Base-by-base conservation (phyloP, 2,888 invertebrate species). In the Sinodicranocentrus sp. region DNA sequence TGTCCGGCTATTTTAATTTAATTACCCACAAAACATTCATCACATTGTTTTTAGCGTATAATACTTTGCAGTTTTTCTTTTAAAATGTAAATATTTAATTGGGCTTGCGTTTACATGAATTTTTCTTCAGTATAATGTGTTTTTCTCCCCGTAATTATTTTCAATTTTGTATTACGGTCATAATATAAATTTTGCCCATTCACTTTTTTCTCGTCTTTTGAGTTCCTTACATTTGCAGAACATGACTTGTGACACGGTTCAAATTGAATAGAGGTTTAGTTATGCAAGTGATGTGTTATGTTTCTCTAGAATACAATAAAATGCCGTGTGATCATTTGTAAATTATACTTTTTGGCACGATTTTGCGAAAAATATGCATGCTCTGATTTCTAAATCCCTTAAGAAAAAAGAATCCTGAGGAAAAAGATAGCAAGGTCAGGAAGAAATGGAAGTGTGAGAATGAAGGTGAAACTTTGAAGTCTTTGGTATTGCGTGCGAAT, bases 391-490 rank as follows among this genome's bases (percentile, higher is more conserved):
- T 23, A 44, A 44, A 28, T 75, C 33, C 57, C 75, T 65, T 21
- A 15, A 75, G 39, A 61, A 57, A 21, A 57, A 57, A 33, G 33
- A 33, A 52, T 33, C 33, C 3, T 23, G 10, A 21, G 26, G 63
- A 63, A 63, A 65, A 39, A 17, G 43, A 52, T 48, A 48, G 68
- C 68, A 68, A 68, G 68, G 68, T 68, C 68, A 65, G 65, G 76
- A 65, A 68, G 8, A 13, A 48, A 61, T 33, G 54, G 26, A 67
- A 76, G 44, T 68, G 67, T 77, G 67, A 23, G 77, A 77, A 68
- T 54, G 44, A 77, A 77, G 77, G 77, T 59, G 68, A 59, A 76
- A 77, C n/a, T n/a, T n/a, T n/a, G n/a, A n/a, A n/a, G n/a, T n/a
- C n/a, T n/a, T n/a, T n/a, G n/a, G n/a, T n/a, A n/a, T n/a, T n/a